Conservation (phyloP, 2,888 invertebrate genomes). For the Caenorhabditis plicata region DNA sequence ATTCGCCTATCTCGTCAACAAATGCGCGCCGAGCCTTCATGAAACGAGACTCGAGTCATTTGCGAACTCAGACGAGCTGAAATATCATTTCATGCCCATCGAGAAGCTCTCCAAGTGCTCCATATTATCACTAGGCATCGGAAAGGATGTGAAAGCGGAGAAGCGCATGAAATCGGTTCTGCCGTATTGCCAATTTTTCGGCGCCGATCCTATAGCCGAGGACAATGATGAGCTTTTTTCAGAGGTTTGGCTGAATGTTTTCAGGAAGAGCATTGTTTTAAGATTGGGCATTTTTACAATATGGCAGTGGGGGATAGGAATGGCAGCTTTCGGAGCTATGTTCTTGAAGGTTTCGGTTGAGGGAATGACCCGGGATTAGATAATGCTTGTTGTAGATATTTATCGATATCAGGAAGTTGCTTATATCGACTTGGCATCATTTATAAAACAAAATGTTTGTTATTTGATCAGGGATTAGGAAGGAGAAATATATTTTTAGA, state of each 20-base stretch:
- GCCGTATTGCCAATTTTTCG: conserved; percentile 34
- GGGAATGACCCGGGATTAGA: not conserved
- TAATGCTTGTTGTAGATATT: conserved; percentile 20
- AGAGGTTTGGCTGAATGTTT: conserved; percentile 8
- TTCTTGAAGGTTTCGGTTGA: conserved; percentile 29
- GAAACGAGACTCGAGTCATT: conserved; percentile 20
- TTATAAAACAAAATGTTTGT: conserved; percentile 29
- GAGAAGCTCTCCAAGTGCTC: conserved; percentile 14
- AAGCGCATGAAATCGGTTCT: conserved; percentile 30
- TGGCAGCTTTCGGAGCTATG: conserved; percentile 37
- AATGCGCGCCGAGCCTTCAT: conserved; percentile 21
- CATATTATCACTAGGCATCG: conserved; percentile 41
- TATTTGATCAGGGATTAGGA: not conserved
- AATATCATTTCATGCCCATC: conserved; percentile 38
- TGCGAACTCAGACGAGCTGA: conserved; percentile 39
- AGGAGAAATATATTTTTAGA: conserved; percentile 4
- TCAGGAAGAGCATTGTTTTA: too few relatives aligned
- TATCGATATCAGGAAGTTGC: conserved; percentile 39
- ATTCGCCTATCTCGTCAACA: conserved; percentile 37
- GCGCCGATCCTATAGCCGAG: conserved; percentile 43
- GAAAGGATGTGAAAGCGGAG: conserved; percentile 45
- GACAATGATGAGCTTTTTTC: conserved; percentile 38
- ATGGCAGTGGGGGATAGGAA: conserved; percentile 41
- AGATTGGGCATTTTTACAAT: conserved; percentile 40
- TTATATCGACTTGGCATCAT: conserved; percentile 35